Base-by-base conservation (phyloP, 2,113 vertebrate genomes). In the Okapia johnstoni region DNA sequence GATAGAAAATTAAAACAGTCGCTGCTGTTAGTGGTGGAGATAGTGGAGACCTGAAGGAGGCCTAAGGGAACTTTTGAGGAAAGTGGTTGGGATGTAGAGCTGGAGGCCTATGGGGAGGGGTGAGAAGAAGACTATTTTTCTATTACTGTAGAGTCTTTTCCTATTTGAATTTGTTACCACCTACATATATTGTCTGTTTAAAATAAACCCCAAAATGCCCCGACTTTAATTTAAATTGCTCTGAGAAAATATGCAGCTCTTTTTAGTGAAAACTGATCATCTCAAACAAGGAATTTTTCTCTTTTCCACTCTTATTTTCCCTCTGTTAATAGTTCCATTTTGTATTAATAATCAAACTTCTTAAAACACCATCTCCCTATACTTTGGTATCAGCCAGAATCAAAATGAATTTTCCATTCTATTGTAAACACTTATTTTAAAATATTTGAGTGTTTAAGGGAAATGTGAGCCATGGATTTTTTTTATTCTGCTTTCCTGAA, bases 381-480 rank as follows among this genome's bases (percentile, higher is more conserved):
- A 63, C 14, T 77, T 90, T 63, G 46, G 6, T 48, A 40, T 76
- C 36, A 63, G n/a, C 55, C 61, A 84, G 43, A 76, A 48, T 77
- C 48, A 93, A 77, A 95, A 95, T 57, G 7, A 73, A 88, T 85
- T 94, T 96, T 80, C 46, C n/a, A 5, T 80, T 94, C n/a, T 66
- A 23, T 40, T 73, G 52, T 92, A 88, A 91, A 84, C 58, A 36
- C n/a, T 79, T 21, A 17, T 92, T 63, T 88, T 19, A 15, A 84
- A 84, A 77, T 88, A 77, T 26, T 57, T 88, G 26, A 33, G 14
- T 54, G 12, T 92, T 58, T 79, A 70, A 58, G 92, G 63, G 57
- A 85, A 94, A 43, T 79, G n/a, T 21, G 15, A 96, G n/a, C 84
- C 50, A 25, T 15, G 28, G 48, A 8, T 60, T 88, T 88, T 58